Base-by-base conservation (phyloP, 2,888 invertebrate genomes). In the Stenodera caucasica region DNA sequence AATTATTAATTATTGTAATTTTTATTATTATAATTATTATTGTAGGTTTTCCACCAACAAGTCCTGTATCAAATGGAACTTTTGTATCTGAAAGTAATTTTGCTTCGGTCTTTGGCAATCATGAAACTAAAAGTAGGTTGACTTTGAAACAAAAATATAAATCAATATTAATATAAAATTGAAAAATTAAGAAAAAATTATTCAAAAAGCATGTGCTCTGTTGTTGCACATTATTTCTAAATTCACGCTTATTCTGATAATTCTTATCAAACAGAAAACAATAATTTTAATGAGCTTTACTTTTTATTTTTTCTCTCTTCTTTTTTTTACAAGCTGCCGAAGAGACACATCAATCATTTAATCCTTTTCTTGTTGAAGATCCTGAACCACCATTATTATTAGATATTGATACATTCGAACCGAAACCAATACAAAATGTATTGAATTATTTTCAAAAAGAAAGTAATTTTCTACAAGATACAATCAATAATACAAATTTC, bases 81-180 rank as follows among this genome's bases (percentile, higher is more conserved):
- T 92, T 92, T 84, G 91, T 93, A 78, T 88, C 91, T 77, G 94
- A 94, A 81, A 91, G 90, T 82, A 90, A 89, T 84, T 94, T 94
- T 84, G 89, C 90, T 77, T 90, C 92, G 75, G 93, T 93, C 73
- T 94, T 94, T 83, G 93, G 92, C 81, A 88, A 86, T 82, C 82
- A 86, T 76, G 90, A 90, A 79, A 81, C 85, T 71, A 75, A 76
- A 72, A 72, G 79, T 79, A 71, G n/a, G 37, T 52, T 35, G 29
- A 53, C 12, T 3, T n/a, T n/a, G n/a, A n/a, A n/a, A n/a, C n/a
- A n/a, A n/a, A n/a, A n/a, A n/a, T n/a, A n/a, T n/a, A n/a, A n/a
- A n/a, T n/a, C n/a, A n/a, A n/a, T n/a, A n/a, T n/a, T n/a, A n/a
- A n/a, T n/a, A n/a, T n/a, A n/a, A n/a, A n/a, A n/a, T n/a, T n/a